phyloP scores from a whole-genome alignment of 2,113 vertebrate species.

The Notiomystis cincta region DNA sequence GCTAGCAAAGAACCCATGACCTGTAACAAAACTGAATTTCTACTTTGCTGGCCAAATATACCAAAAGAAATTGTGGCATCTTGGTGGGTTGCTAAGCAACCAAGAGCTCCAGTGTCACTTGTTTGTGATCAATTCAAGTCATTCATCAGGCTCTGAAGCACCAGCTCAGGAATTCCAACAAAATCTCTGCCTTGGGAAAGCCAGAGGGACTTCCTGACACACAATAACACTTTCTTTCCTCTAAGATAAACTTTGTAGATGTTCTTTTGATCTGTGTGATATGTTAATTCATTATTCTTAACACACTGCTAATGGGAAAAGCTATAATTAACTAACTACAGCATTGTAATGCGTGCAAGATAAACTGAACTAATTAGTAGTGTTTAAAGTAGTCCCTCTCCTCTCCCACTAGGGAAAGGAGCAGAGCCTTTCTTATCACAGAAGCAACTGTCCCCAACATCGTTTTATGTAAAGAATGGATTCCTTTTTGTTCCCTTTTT shows the following conservation, averaged over 20 bases:
- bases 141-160: constrained; percentile 69
- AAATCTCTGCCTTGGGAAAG: constrained; percentile 66
- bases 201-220: constrained; percentile 66
- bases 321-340: constrained; percentile 73
- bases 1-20: background rate
- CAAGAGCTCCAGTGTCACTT: constrained; percentile 57
- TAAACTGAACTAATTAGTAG: constrained; percentile 73
- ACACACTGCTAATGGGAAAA: constrained; percentile 67
- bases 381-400: constrained; percentile 68
- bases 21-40: constrained; percentile 67
- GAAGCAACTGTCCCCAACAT: background rate
- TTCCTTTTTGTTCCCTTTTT: background rate
- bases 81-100: constrained; percentile 78
- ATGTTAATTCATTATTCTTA: constrained; percentile 75
- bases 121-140: constrained; percentile 71
- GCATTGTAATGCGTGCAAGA: constrained; percentile 45
- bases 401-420: constrained; percentile 35
- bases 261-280: constrained; percentile 67
- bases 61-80: constrained; percentile 73
- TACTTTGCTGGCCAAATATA: constrained; percentile 70
- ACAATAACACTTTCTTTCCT: constrained; percentile 68
- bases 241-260: constrained; percentile 72
- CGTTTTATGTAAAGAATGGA: background rate
- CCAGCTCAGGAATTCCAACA: constrained; percentile 67
- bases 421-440: background rate